phyloP scores from a whole-genome alignment of 2,888 invertebrate genomes.

The Mythimna vitellina region DNA sequence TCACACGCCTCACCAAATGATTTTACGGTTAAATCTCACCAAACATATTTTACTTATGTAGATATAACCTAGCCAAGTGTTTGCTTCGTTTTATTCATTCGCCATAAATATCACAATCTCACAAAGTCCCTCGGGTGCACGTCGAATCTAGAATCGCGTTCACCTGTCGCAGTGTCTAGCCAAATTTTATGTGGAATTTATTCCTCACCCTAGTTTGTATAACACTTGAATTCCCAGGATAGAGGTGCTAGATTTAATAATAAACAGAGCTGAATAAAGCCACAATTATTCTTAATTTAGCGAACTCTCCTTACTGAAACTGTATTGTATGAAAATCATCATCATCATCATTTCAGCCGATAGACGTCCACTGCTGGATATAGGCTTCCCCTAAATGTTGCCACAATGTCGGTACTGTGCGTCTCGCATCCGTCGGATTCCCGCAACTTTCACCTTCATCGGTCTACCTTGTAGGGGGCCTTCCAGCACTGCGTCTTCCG shows the following conservation, averaged over 20 bases:
- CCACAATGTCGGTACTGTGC: too few relatives aligned
- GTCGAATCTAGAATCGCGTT: slow-evolving; percentile 46
- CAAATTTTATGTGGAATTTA: slow-evolving; percentile 52
- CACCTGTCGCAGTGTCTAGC: slow-evolving; percentile 56
- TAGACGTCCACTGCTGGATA: too few relatives aligned
- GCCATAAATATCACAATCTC: slow-evolving; percentile 39
- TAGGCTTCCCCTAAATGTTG: too few relatives aligned
- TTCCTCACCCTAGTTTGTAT: slow-evolving; percentile 27
- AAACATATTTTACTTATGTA: neutral
- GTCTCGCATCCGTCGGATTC: too few relatives aligned
- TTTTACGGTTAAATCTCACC: too few relatives aligned
- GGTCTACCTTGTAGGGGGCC: too few relatives aligned
- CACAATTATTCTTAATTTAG: slow-evolving; percentile 8
- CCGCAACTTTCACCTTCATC: too few relatives aligned
- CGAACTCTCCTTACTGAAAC: slow-evolving; percentile 6
- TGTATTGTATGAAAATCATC: neutral
- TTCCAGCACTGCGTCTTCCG: too few relatives aligned
- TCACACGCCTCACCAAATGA: too few relatives aligned
- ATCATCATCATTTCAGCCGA: too few relatives aligned
- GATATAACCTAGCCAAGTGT: neutral
- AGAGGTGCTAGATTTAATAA: slow-evolving; percentile 20
- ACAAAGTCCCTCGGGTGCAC: slow-evolving; percentile 31
- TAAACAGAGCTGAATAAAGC: slow-evolving; percentile 14
- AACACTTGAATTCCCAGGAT: slow-evolving; percentile 19
- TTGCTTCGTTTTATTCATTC: slow-evolving; percentile 40